Evolutionary conservation across 1,140 invertebrate species (phyloP).

Genomic region (Hydropsyche tenuis): DNA sequence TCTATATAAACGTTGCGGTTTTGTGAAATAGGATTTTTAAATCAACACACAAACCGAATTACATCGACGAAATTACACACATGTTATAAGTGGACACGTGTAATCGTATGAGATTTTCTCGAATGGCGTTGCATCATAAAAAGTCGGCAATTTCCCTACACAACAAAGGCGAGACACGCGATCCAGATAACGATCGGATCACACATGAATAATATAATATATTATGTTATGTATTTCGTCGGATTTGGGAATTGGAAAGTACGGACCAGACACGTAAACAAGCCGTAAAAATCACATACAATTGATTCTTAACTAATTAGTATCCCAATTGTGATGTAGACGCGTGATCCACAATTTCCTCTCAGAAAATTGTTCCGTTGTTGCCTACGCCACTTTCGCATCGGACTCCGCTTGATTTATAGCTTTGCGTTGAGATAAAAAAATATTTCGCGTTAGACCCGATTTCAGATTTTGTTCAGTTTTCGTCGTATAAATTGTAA

Average conservation of each 20-base stretch:
- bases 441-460: too few relatives aligned
- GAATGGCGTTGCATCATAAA: neutral
- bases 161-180: conserved; percentile 44
- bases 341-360: neutral
- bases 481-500: too few relatives aligned
- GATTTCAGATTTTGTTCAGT: too few relatives aligned
- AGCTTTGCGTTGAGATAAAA: too few relatives aligned
- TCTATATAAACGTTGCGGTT: neutral
- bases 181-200: conserved; percentile 50
- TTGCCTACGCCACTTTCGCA: conserved; percentile 5
- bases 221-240: conserved; percentile 14
- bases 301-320: conserved; percentile 45
- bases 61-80: neutral
- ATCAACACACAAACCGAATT: neutral
- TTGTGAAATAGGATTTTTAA: neutral
- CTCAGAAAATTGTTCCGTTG: neutral
- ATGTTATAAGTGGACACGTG: conserved; percentile 14
- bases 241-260: conserved; percentile 49
- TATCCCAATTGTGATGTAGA: conserved; percentile 4
- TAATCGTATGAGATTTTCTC: conserved; percentile 2
- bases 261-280: conserved; percentile 23
- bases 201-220: conserved; percentile 49
- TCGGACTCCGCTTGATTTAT: too few relatives aligned
- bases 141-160: neutral
- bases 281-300: conserved; percentile 32